Conservation (phyloP, 2,797 vertebrate species). For the Enteromius trimaculatus region DNA sequence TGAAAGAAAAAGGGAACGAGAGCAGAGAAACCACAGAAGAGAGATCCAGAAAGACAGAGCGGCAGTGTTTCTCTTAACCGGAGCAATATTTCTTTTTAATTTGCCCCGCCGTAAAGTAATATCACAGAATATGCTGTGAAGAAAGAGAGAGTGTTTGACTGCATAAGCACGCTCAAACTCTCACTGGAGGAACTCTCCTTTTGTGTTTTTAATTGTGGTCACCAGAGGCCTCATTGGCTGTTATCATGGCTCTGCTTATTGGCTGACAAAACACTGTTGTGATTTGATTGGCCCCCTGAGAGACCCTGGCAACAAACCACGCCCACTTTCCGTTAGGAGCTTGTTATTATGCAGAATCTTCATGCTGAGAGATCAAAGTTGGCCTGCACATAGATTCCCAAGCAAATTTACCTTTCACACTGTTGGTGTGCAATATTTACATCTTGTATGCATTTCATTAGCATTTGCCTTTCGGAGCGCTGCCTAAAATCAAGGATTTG, state of each 20-base stretch:
- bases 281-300: slow-evolving; percentile 32
- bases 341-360: slow-evolving; percentile 44
- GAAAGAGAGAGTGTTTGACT: slow-evolving; percentile 12
- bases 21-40: slow-evolving; percentile 15
- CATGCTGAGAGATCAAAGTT: slow-evolving; percentile 42
- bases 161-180: slow-evolving; percentile 1
- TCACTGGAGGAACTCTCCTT: slow-evolving; percentile 46
- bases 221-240: slow-evolving; percentile 41
- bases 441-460: slow-evolving; percentile 45
- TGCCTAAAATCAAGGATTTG: slow-evolving; percentile 33
- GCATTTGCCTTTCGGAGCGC: slow-evolving; percentile 21
- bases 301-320: slow-evolving; percentile 17
- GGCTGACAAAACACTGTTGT: slow-evolving; percentile 46
- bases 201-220: slow-evolving; percentile 48
- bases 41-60: slow-evolving; percentile 4
- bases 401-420: slow-evolving; percentile 30
- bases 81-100: slow-evolving; percentile 20
- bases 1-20: slow-evolving; percentile 4
- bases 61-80: neutral
- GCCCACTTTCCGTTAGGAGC: slow-evolving; percentile 52
- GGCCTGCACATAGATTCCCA: slow-evolving; percentile 36
- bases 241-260: slow-evolving; percentile 43
- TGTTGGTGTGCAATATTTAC: slow-evolving; percentile 37
- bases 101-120: slow-evolving; percentile 12
- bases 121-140: slow-evolving; percentile 7